Evolutionary conservation across 2,797 vertebrate genomes (phyloP).

Genomic region (Leptatherina wallacei): DNA sequence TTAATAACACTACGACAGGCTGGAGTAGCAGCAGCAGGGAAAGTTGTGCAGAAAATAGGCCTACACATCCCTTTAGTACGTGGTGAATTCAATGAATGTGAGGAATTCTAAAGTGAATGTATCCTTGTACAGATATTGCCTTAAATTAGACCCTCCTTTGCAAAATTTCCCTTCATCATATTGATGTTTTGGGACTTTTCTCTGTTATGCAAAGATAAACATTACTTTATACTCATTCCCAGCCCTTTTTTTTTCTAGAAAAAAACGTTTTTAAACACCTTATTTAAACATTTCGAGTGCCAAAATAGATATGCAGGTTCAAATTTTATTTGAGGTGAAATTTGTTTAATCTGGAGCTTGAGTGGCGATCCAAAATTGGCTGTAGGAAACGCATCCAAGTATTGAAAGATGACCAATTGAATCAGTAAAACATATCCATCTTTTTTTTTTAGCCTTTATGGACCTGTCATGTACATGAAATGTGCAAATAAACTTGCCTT

Average conservation of each 20-base stretch:
- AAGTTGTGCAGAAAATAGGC: neutral
- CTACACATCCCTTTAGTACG: slow-evolving; percentile 1
- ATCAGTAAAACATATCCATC: no score
- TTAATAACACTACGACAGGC: neutral
- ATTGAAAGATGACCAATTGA: neutral
- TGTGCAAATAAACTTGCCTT: no score
- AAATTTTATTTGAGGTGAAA: neutral
- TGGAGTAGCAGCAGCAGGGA: neutral
- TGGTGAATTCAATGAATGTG: neutral
- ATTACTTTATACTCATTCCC: neutral
- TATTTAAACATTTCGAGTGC: neutral
- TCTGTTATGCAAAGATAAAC: neutral
- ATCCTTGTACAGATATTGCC: neutral
- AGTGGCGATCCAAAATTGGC: neutral
- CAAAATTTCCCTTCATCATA: neutral
- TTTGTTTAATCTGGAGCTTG: neutral
- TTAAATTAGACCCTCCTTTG: neutral
- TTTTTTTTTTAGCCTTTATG: neutral
- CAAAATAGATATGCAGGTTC: neutral
- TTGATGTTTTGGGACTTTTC: neutral
- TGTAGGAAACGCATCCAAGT: neutral
- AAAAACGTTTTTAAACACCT: neutral
- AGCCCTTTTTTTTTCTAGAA: neutral
- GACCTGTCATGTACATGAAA: no score
- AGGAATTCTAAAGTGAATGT: slow-evolving; percentile 10